phyloP scores from a whole-genome alignment of 2,888 invertebrate species.

The Sinopyrophorus schimmeli region DNA sequence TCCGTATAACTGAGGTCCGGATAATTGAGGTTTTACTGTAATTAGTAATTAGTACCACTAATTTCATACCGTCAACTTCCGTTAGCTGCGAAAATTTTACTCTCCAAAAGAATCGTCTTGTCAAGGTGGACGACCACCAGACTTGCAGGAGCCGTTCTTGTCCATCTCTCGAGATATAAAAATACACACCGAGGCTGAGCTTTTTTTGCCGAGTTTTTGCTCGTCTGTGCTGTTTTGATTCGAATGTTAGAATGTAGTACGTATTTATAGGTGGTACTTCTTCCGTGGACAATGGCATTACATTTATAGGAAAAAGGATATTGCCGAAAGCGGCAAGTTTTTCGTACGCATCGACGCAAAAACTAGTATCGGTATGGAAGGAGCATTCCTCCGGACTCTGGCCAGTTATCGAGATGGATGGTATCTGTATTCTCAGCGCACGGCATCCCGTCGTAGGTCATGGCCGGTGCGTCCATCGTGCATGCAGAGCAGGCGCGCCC shows the following conservation, averaged over 20 bases:
- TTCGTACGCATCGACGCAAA: constrained; percentile 35
- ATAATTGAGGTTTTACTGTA: too few species aligned
- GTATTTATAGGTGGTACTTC: constrained; percentile 33
- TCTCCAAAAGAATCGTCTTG: constrained; percentile 21
- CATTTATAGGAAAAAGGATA: constrained; percentile 35
- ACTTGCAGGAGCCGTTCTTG: constrained; percentile 19
- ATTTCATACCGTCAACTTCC: too few species aligned
- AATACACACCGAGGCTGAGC: constrained; percentile 19
- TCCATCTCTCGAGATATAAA: too few species aligned
- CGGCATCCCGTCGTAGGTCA: constrained; percentile 42
- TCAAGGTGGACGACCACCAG: constrained; percentile 24
- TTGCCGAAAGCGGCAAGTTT: constrained; percentile 32
- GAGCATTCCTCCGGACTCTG: constrained; percentile 21
- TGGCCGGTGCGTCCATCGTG: constrained; percentile 44
- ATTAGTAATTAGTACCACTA: too few species aligned
- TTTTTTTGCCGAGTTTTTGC: constrained; percentile 39
- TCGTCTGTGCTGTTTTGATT: constrained; percentile 37
- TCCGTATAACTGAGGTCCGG: too few species aligned
- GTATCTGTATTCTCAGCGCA: constrained; percentile 44
- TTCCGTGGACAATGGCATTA: constrained; percentile 36
- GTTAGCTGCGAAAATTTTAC: too few species aligned
- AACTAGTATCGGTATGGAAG: constrained; percentile 31
- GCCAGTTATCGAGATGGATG: constrained; percentile 26
- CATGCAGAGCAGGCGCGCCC: constrained; percentile 44
- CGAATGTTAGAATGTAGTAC: constrained; percentile 38